Percentiles rank a stretch among this genome's conserved stretches.
Conservation (phyloP, 2,113 vertebrate genomes). For the Pedionomus torquatus region DNA sequence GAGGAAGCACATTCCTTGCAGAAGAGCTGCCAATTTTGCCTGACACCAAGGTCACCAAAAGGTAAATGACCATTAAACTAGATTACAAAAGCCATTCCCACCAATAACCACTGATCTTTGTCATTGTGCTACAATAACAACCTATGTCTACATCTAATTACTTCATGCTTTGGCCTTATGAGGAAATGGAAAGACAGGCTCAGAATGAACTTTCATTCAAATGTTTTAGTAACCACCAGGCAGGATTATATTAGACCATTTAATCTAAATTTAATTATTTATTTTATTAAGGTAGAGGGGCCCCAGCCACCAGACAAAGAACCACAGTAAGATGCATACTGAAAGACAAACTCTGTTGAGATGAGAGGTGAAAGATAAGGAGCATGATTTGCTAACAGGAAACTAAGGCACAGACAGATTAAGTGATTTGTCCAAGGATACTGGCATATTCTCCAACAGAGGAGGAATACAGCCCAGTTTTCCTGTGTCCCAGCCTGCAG, state of each 20-base stretch:
- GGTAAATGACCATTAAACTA: conserved; percentile 67
- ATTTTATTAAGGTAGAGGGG: conserved; percentile 29
- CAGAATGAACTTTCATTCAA: conserved; percentile 42
- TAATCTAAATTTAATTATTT: conserved; percentile 48
- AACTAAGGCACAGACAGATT: not conserved
- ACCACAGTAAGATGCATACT: not conserved
- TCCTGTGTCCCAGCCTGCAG: not conserved
- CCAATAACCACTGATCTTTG: conserved; percentile 60
- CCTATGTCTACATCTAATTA: conserved; percentile 36
- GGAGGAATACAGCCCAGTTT: not conserved
- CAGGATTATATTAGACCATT: conserved; percentile 17
- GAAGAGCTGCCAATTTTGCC: conserved; percentile 50
- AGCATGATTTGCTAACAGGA: conserved; percentile 2
- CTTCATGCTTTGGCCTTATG: conserved; percentile 7
- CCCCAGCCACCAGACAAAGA: not conserved
- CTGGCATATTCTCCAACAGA: not conserved
- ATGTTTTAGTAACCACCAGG: conserved; percentile 36
- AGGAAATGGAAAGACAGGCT: conserved; percentile 47
- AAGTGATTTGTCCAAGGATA: not conserved
- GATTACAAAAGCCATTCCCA: conserved; percentile 53
- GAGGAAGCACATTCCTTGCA: conserved; percentile 53
- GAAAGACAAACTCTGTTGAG: not conserved
- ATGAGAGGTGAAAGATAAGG: conserved; percentile 34
- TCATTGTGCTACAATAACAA: conserved; percentile 47
- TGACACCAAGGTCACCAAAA: conserved; percentile 63